Conservation (phyloP, 2,888 invertebrate species). For the Argyresthia goedartella region DNA sequence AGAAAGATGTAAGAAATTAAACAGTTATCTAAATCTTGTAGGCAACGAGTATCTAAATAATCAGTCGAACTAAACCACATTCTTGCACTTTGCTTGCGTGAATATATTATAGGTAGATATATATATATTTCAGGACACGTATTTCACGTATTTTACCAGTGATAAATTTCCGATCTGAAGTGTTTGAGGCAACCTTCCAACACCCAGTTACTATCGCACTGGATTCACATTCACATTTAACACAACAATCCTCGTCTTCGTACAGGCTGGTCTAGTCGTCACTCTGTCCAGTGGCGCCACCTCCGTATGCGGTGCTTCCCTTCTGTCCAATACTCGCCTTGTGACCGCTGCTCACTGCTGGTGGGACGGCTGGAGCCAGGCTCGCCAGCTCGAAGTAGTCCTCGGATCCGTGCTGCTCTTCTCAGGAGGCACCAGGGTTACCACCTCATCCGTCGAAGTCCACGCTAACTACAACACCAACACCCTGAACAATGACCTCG, state of each 20-base stretch:
- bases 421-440: conserved; percentile 4
- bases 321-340: conserved; percentile 16
- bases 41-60: too few species aligned
- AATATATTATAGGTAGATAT: too few species aligned
- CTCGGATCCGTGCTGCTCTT: conserved; percentile 4
- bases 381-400: conserved; percentile 3
- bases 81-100: too few species aligned
- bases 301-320: conserved; percentile 19
- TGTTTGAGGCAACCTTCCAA: too few species aligned
- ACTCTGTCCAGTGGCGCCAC: conserved; percentile 10
- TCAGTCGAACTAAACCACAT: too few species aligned
- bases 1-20: too few species aligned
- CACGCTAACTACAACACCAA: conserved; percentile 3
- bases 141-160: too few species aligned
- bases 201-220: too few species aligned
- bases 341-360: conserved; percentile 25
- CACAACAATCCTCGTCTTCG: neutral
- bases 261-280: conserved; percentile 19
- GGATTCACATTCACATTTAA: neutral
- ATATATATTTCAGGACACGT: too few species aligned
- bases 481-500: conserved; percentile 5
- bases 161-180: too few species aligned
- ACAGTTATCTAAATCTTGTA: too few species aligned
- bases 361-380: conserved; percentile 11
- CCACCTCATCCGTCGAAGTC: neutral